Conservation (phyloP, 35 echinoderm and acorn worm genomes). For the Apostichopus californicus region DNA sequence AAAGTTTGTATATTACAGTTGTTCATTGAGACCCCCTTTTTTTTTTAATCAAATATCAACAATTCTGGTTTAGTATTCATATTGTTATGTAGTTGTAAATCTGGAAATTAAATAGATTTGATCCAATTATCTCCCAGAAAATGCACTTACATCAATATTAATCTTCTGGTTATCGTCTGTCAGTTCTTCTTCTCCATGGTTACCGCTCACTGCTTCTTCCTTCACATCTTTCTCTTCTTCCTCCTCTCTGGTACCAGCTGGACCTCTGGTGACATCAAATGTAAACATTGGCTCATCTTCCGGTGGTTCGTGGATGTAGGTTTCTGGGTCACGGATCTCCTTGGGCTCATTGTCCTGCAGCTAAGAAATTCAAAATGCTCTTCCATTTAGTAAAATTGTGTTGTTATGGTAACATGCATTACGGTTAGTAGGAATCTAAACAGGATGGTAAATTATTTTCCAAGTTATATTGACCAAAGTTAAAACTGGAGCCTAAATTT, state of each 20-base stretch:
- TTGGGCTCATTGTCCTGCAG: neutral
- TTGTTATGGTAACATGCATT: neutral
- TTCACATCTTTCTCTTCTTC: neutral
- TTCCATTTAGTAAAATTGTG: neutral
- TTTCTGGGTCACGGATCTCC: conserved; percentile 66
- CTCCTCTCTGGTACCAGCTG: neutral
- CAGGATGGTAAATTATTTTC: neutral
- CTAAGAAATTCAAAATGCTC: neutral
- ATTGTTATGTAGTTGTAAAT: too few relatives aligned
- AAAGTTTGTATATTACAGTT: too few relatives aligned
- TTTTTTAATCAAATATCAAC: too few relatives aligned
- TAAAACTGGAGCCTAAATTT: too few relatives aligned
- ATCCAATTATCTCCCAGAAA: too few relatives aligned
- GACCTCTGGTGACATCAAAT: conserved; percentile 73
- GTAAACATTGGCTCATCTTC: conserved; percentile 81
- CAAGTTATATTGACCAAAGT: neutral
- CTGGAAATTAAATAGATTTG: too few relatives aligned
- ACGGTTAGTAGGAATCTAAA: neutral
- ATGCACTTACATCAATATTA: conserved; percentile 90
- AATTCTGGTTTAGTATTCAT: too few relatives aligned
- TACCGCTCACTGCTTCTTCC: conserved; percentile 8
- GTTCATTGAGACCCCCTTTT: too few relatives aligned
- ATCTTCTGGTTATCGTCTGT: conserved; percentile 69
- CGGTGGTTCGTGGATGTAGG: conserved; percentile 70
- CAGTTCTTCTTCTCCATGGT: conserved; percentile 42